These are phyloP conservation scores for Cynopterus sphinx DNA, from an alignment of 2,797 vertebrate genomes.

Conservation along the genomic window DNA sequence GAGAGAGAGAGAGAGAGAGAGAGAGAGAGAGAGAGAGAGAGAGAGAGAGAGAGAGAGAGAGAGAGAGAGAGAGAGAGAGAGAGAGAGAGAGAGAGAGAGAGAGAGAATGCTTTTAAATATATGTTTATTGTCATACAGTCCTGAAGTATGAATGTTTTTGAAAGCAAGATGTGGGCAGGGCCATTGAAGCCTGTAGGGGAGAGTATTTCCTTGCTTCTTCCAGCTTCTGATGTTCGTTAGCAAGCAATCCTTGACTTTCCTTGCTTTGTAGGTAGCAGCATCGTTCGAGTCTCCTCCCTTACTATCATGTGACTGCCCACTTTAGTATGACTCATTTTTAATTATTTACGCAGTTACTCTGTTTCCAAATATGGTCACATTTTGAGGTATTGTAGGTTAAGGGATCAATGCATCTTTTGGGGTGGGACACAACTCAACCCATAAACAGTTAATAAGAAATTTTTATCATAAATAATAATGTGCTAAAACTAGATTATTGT, in stretches of 20 bases:
- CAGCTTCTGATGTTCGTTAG: not conserved
- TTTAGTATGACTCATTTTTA: not conserved
- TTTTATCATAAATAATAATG: not conserved
- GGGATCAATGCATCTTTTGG: not conserved
- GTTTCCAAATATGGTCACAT: not conserved
- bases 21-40: too few relatives aligned
- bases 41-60: too few relatives aligned
- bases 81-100: too few relatives aligned
- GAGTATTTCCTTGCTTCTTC: not conserved
- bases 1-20: too few relatives aligned
- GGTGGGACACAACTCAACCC: not conserved
- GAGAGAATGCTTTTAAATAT: not conserved
- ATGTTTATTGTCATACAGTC: not conserved
- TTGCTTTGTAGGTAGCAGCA: not conserved
- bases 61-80: too few relatives aligned
- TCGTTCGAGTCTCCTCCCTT: not conserved
- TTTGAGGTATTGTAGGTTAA: not conserved
- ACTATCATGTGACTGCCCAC: not conserved
- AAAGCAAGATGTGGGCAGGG: not conserved
- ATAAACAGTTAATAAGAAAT: not conserved
- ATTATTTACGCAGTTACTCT: not conserved
- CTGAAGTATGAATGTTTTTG: not conserved
- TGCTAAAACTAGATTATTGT: not conserved
- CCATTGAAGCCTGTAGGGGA: not conserved
- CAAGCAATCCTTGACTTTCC: not conserved